These are phyloP conservation scores for Ips nitidus DNA, from an alignment of 1,140 invertebrate genomes.

Conservation along the genomic window DNA sequence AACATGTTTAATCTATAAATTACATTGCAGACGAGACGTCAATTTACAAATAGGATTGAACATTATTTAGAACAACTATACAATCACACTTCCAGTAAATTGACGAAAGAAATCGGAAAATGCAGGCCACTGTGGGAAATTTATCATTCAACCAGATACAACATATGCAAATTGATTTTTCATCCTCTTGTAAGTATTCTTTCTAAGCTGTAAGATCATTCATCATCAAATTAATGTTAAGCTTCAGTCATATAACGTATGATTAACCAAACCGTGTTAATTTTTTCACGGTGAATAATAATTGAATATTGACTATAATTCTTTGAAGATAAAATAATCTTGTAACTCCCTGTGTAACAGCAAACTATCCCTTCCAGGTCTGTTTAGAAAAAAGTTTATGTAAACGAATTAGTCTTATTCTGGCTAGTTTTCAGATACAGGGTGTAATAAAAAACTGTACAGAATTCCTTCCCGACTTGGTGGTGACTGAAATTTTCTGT, in stretches of 20 bases:
- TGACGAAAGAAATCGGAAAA: conserved; percentile 63
- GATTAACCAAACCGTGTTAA: neutral
- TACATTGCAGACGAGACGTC: conserved; percentile 59
- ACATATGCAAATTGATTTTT: conserved; percentile 70
- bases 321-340: too few relatives aligned
- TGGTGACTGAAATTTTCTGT: too few relatives aligned
- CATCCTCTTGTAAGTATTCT: conserved; percentile 62
- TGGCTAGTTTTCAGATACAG: too few relatives aligned
- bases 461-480: too few relatives aligned
- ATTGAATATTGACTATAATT: too few relatives aligned
- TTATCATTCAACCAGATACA: conserved; percentile 63
- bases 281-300: too few relatives aligned
- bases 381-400: too few relatives aligned
- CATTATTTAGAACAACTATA: conserved; percentile 38
- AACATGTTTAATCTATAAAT: conserved; percentile 17
- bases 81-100: conserved; percentile 62
- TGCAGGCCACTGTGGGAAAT: conserved; percentile 74
- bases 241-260: neutral
- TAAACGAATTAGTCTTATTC: too few relatives aligned
- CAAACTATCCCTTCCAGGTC: too few relatives aligned
- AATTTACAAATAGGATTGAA: conserved; percentile 60
- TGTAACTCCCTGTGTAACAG: too few relatives aligned
- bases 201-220: neutral
- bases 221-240: neutral
- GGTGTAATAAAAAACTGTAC: too few relatives aligned